A percentile compares a stretch with the other conserved stretches of the same genome.
phyloP scores from a whole-genome alignment of 2,113 vertebrate genomes.

The Amia ocellicauda region DNA sequence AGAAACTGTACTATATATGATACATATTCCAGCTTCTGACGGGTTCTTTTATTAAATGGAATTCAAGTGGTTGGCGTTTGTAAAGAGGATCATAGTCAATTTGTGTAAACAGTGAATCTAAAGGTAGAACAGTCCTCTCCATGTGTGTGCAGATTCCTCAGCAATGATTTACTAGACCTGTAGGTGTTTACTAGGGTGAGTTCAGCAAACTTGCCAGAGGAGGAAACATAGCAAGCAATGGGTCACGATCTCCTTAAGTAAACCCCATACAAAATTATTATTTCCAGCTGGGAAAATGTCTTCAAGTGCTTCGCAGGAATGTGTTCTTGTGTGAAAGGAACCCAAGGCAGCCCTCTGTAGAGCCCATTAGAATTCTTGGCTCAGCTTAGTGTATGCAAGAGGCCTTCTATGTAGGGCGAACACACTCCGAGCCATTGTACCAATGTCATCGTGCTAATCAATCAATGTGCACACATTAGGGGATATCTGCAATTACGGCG shows the following conservation, averaged over 20 bases:
- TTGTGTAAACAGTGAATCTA: no score
- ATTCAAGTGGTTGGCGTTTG: no score
- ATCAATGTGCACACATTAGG: constrained; percentile 58
- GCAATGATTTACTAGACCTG: no score
- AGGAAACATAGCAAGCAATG: background rate
- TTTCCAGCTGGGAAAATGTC: constrained; percentile 13
- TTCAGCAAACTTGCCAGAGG: background rate
- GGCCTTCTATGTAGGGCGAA: constrained; percentile 66
- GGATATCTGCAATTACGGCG: constrained; percentile 34
- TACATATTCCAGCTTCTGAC: no score
- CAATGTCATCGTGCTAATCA: constrained; percentile 69
- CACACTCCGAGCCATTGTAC: constrained; percentile 63
- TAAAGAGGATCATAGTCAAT: no score
- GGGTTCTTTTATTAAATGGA: no score
- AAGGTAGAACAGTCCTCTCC: no score
- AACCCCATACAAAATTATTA: constrained; percentile 1
- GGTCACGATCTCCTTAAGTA: background rate
- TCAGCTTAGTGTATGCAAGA: constrained; percentile 47
- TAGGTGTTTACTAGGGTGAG: background rate
- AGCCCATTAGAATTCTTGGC: constrained; percentile 65
- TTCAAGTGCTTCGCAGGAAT: constrained; percentile 27
- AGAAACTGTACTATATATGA: no score
- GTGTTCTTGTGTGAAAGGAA: constrained; percentile 37
- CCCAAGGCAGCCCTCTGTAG: constrained; percentile 40
- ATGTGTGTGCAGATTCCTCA: no score